Conservation (phyloP, 2,888 invertebrate species). For the Melinopterus prodromus region DNA sequence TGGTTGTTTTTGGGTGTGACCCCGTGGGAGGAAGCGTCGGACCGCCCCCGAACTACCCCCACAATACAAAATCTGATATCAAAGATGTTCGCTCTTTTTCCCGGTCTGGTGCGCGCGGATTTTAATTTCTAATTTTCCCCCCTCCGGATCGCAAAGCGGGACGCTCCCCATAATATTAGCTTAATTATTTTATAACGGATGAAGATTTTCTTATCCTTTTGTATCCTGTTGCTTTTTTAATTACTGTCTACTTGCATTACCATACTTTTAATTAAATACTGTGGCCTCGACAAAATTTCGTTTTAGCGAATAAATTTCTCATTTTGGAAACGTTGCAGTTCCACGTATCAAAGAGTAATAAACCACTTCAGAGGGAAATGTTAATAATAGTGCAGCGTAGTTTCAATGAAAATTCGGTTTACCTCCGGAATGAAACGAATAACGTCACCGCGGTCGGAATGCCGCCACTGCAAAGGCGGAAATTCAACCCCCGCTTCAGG, state of each 20-base stretch:
- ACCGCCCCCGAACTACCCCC: slow-evolving; percentile 30
- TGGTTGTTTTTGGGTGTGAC: slow-evolving; percentile 36
- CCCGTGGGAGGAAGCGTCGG: not conserved
- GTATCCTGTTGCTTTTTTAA: slow-evolving; percentile 35
- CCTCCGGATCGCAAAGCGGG: slow-evolving; percentile 12
- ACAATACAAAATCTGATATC: slow-evolving; percentile 41
- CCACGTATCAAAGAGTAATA: not conserved
- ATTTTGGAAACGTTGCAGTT: not conserved
- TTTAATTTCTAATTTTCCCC: slow-evolving; percentile 51
- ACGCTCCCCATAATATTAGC: slow-evolving; percentile 44
- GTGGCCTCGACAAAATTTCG: slow-evolving; percentile 11
- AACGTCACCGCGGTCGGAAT: not conserved
- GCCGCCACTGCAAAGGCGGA: not conserved
- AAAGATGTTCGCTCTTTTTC: slow-evolving; percentile 45
- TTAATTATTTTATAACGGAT: slow-evolving; percentile 51
- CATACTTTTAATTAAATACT: slow-evolving; percentile 36
- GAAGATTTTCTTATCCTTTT: slow-evolving; percentile 36
- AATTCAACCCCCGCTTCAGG: not conserved
- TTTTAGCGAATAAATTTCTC: not conserved
- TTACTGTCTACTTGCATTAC: slow-evolving; percentile 34
- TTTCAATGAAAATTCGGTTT: not conserved
- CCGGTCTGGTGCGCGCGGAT: slow-evolving; percentile 45
- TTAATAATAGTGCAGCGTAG: not conserved
- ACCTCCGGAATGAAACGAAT: not conserved
- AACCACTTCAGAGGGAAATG: not conserved